Percentiles rank a stretch among this genome's conserved stretches.
Conservation (phyloP, 2,888 invertebrate genomes). For the Anorthoa munda region DNA sequence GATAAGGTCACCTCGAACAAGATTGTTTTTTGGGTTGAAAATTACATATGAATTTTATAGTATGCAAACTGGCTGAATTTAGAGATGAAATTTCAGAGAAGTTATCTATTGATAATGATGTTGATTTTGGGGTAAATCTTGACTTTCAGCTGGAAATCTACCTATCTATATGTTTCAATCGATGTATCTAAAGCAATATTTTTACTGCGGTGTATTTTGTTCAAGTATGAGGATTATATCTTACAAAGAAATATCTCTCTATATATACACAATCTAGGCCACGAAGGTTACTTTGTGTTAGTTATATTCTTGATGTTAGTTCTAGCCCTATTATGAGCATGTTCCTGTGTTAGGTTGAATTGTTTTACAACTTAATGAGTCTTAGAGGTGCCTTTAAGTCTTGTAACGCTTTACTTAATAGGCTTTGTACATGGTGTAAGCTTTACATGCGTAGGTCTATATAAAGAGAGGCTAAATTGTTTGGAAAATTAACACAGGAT, state of each 20-base stretch:
- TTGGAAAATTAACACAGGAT: background rate
- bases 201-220: background rate
- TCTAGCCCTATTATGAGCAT: background rate
- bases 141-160: background rate
- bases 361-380: conserved; percentile 31
- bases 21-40: background rate
- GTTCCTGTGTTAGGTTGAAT: conserved; percentile 16
- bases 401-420: conserved; percentile 4
- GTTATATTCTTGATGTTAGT: conserved; percentile 10
- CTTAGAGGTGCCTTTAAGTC: conserved; percentile 1
- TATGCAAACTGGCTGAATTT: background rate
- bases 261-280: background rate
- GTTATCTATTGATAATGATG: too few species aligned
- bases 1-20: background rate
- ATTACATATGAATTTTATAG: background rate
- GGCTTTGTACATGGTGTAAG: conserved; percentile 24
- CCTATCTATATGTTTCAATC: too few species aligned
- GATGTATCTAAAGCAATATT: background rate
- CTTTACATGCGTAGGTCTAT: background rate
- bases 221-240: background rate
- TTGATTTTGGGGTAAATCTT: background rate
- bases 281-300: background rate
- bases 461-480: background rate
- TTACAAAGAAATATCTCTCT: background rate
- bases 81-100: too few species aligned